These are phyloP conservation scores for Myzus persicae DNA, from an alignment of 1,140 invertebrate genomes.

Conservation along the genomic window DNA sequence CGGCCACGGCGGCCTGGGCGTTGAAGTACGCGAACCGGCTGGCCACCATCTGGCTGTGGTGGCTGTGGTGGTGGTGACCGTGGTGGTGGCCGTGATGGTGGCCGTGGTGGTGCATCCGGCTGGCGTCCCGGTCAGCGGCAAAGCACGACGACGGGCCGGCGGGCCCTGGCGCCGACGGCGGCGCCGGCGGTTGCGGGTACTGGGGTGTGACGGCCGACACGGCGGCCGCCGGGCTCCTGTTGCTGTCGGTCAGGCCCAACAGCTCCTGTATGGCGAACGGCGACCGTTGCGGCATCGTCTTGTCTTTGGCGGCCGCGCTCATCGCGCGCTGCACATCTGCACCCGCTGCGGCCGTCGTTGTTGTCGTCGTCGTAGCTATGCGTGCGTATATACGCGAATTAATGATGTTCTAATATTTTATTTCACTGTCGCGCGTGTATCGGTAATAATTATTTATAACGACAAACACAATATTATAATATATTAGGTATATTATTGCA, in stretches of 20 bases:
- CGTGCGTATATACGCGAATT: not conserved
- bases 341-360: slow-evolving; percentile 15
- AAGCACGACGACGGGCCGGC: slow-evolving; percentile 62
- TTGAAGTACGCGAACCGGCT: slow-evolving; percentile 86
- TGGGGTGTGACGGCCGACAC: slow-evolving; percentile 62
- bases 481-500: not conserved
- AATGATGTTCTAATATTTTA: not conserved
- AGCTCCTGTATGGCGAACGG: slow-evolving; percentile 93
- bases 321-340: not conserved
- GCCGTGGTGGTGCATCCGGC: slow-evolving; percentile 61
- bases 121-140: slow-evolving; percentile 9
- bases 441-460: not conserved
- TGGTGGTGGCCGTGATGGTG: slow-evolving; percentile 68
- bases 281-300: slow-evolving; percentile 78
- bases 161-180: slow-evolving; percentile 64
- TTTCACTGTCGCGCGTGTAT: not conserved
- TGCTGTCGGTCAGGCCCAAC: slow-evolving; percentile 71
- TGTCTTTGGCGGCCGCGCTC: slow-evolving; percentile 38
- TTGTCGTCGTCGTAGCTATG: not conserved
- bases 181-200: slow-evolving; percentile 62
- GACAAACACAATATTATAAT: not conserved
- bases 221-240: slow-evolving; percentile 65
- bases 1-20: slow-evolving; percentile 85
- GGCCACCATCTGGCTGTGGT: slow-evolving; percentile 71
- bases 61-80: slow-evolving; percentile 65